phyloP scores from a whole-genome alignment of 2,113 vertebrate genomes.

The Bufo gargarizans region DNA sequence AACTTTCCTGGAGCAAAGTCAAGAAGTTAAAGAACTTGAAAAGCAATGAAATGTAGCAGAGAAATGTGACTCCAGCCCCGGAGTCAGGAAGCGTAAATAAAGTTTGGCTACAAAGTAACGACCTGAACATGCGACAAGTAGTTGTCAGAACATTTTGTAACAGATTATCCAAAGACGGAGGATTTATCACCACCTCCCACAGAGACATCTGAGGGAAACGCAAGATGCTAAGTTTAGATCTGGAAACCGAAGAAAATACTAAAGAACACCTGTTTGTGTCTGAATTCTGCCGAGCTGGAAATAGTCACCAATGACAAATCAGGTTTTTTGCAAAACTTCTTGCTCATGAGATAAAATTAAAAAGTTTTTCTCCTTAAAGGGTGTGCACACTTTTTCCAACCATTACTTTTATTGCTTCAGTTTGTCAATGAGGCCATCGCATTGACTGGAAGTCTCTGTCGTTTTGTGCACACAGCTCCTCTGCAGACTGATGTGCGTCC shows the following conservation, averaged over 20 bases:
- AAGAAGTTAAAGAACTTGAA: background rate
- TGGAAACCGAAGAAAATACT: background rate
- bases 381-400: no score
- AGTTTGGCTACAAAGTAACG: constrained; percentile 5
- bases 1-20: constrained; percentile 23
- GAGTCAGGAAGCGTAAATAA: background rate
- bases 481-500: no score
- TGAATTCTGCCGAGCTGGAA: background rate
- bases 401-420: no score
- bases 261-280: background rate
- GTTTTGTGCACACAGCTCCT: no score
- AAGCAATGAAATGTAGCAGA: background rate
- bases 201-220: constrained; percentile 7
- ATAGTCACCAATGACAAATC: background rate
- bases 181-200: constrained; percentile 6
- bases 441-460: no score
- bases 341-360: no score
- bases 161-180: background rate
- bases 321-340: no score
- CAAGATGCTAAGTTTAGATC: background rate
- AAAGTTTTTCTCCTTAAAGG: no score
- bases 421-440: no score
- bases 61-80: background rate
- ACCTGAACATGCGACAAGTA: background rate
- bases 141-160: constrained; percentile 35